phyloP scores from a whole-genome alignment of 2,797 vertebrate species.

The Sebastiscus albofasciatus region DNA sequence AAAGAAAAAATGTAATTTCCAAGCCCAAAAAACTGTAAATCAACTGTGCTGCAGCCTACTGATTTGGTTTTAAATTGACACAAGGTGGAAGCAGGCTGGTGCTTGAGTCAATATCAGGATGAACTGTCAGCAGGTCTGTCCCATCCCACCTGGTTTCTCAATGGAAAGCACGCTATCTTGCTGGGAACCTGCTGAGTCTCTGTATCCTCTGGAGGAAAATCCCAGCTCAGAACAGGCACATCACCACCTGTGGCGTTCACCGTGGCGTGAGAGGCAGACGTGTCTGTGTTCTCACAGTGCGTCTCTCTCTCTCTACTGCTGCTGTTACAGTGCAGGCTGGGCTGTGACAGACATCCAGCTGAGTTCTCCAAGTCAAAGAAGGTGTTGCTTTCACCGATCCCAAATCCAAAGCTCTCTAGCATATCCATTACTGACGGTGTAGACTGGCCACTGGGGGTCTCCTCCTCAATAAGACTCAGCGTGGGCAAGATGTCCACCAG shows the following conservation, averaged over 20 bases:
- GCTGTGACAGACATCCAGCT: background rate
- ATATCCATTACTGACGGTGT: slow-evolving; percentile 64
- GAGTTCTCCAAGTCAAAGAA: slow-evolving; percentile 48
- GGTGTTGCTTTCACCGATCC: slow-evolving; percentile 44
- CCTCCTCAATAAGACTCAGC: slow-evolving; percentile 70
- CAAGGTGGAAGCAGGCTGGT: background rate
- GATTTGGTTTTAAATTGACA: background rate
- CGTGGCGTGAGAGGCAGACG: background rate
- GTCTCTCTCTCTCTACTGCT: slow-evolving; percentile 14
- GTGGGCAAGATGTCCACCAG: slow-evolving; percentile 74
- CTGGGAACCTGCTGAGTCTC: slow-evolving; percentile 5
- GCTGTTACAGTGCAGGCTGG: background rate
- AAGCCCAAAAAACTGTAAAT: background rate
- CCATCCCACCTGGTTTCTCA: slow-evolving; percentile 79
- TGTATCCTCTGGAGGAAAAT: slow-evolving; percentile 3
- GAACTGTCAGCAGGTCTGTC: slow-evolving; percentile 60
- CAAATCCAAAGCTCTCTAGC: slow-evolving; percentile 69
- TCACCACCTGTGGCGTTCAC: background rate
- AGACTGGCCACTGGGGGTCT: slow-evolving; percentile 41
- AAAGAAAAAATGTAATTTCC: background rate
- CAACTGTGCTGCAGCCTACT: background rate
- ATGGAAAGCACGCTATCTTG: slow-evolving; percentile 27
- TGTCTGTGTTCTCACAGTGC: slow-evolving; percentile 3
- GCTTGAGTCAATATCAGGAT: slow-evolving; percentile 57
- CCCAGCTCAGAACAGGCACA: background rate